A percentile compares a stretch with the other conserved stretches of the same genome.
Evolutionary conservation across 23 tunicate genomes (phyloP).

Genomic region (Diplosoma virens): DNA sequence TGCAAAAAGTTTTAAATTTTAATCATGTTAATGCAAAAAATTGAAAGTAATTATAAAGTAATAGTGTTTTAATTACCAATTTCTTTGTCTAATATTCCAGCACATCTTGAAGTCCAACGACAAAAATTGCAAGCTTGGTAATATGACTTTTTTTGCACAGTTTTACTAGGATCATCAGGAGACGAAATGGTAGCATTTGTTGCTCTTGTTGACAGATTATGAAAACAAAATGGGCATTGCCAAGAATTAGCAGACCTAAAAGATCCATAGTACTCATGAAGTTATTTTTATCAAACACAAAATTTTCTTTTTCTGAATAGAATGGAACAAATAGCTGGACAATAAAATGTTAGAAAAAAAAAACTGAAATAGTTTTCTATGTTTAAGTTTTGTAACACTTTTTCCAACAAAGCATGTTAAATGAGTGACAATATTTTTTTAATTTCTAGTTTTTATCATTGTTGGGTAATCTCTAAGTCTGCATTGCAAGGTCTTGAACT

Average conservation of each 20-base stretch:
- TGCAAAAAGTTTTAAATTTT: no score
- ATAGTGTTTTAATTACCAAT: slow-evolving; percentile 36
- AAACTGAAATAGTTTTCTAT: no score
- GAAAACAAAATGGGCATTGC: slow-evolving; percentile 81
- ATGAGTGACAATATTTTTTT: neutral
- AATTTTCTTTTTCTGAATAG: no score
- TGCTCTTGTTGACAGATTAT: slow-evolving; percentile 46
- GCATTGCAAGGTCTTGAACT: no score
- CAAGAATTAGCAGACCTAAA: slow-evolving; percentile 54
- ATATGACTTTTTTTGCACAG: slow-evolving; percentile 47
- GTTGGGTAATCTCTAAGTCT: no score
- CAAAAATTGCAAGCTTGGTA: slow-evolving; percentile 74
- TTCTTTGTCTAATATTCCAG: slow-evolving; percentile 81
- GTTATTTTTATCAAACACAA: no score
- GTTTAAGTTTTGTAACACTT: neutral
- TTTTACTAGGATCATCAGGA: slow-evolving; percentile 54
- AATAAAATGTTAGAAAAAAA: no score
- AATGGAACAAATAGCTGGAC: no score
- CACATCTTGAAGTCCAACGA: slow-evolving; percentile 68
- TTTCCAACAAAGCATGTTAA: neutral
- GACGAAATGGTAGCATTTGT: slow-evolving; percentile 38
- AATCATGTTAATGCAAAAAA: no score
- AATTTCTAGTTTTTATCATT: no score
- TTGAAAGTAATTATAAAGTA: no score
- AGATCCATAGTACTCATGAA: no score